phyloP scores from a whole-genome alignment of 2,113 vertebrate genomes.

The Sakesphorus luctuosus region DNA sequence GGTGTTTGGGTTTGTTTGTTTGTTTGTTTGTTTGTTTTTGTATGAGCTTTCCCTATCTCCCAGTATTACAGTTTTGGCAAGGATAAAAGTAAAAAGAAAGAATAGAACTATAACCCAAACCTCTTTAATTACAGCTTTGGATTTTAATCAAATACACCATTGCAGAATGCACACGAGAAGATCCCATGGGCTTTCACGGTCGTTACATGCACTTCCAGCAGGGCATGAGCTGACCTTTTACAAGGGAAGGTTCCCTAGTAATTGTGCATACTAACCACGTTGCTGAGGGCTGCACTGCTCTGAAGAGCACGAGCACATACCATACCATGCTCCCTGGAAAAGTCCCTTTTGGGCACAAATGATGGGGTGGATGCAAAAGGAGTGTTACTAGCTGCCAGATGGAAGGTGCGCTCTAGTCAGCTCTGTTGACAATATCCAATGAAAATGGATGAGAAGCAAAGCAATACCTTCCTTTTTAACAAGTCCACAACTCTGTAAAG shows the following conservation, averaged over 20 bases:
- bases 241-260: neutral
- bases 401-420: neutral
- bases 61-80: neutral
- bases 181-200: neutral
- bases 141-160: neutral
- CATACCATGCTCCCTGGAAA: neutral
- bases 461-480: neutral
- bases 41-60: neutral
- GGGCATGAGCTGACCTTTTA: conserved; percentile 16
- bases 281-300: neutral
- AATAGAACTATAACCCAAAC: neutral
- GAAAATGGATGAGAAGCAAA: neutral
- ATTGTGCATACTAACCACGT: neutral
- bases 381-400: neutral
- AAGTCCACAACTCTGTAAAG: neutral
- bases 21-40: neutral
- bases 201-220: neutral
- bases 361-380: neutral
- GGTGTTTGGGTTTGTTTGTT: neutral
- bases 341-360: neutral
- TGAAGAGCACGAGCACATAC: neutral
- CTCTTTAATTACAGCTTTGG: neutral
- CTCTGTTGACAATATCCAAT: neutral
- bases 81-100: neutral
- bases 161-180: neutral